Evolutionary conservation across 2,113 vertebrate genomes (phyloP).

Genomic region (Geococcyx californianus): DNA sequence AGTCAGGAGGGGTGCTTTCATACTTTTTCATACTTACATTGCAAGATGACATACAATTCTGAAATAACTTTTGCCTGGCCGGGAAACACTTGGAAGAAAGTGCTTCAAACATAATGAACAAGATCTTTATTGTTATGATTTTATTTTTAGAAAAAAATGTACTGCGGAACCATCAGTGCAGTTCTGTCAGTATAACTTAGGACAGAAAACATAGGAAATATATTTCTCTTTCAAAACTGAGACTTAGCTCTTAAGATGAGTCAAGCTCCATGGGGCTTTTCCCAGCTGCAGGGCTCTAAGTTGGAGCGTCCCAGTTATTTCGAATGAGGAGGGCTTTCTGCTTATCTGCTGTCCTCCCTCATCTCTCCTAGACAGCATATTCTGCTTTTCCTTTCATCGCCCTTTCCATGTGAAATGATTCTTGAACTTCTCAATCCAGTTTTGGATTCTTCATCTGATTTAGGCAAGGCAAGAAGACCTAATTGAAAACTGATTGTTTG

Average conservation of each 20-base stretch:
- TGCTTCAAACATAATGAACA: not conserved
- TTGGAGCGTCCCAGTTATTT: not conserved
- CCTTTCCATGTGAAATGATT: not conserved
- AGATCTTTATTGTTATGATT: not conserved
- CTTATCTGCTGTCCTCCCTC: not conserved
- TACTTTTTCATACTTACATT: not conserved
- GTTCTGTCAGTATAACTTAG: not conserved
- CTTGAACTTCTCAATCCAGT: not conserved
- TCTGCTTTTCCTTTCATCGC: not conserved
- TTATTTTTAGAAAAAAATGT: not conserved
- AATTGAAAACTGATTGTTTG: not conserved
- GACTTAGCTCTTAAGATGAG: not conserved
- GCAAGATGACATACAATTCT: not conserved
- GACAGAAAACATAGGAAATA: not conserved
- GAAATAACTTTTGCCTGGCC: constrained; percentile 5
- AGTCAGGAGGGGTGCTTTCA: constrained; percentile 2
- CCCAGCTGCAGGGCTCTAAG: not conserved
- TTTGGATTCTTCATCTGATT: not conserved
- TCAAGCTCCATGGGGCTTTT: not conserved
- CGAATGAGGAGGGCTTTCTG: not conserved
- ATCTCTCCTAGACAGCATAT: not conserved
- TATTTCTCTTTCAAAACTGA: not conserved
- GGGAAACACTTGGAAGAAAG: not conserved
- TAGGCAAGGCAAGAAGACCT: not conserved
- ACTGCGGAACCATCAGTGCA: not conserved